phyloP scores from a whole-genome alignment of 53 echinoderm and acorn worm species.

The Luidia sarsii region DNA sequence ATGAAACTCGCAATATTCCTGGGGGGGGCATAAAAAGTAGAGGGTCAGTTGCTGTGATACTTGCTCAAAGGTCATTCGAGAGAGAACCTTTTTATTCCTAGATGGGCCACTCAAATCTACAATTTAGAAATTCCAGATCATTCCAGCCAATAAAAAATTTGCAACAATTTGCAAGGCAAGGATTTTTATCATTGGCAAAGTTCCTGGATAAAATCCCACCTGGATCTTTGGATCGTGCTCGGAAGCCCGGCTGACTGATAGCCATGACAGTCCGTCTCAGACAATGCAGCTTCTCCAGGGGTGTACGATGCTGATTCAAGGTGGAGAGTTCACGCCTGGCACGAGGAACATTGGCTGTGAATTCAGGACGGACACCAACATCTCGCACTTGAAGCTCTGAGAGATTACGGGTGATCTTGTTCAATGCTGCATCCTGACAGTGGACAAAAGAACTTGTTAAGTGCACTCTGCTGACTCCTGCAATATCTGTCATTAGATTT shows the following conservation, averaged over 20 bases:
- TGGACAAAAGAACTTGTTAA: no score
- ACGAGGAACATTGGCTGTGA: conserved; percentile 90
- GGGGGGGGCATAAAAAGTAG: no score
- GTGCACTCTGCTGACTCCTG: no score
- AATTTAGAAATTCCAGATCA: no score
- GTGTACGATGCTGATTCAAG: conserved; percentile 83
- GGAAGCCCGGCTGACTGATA: conserved; percentile 87
- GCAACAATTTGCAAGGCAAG: neutral
- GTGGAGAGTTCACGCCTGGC: conserved; percentile 86
- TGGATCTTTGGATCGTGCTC: conserved; percentile 52
- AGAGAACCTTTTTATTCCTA: no score
- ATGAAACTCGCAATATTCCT: no score
- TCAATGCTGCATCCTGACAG: conserved; percentile 90
- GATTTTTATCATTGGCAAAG: neutral
- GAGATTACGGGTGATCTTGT: conserved; percentile 93
- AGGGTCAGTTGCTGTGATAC: no score
- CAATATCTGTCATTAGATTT: no score
- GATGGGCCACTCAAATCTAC: no score
- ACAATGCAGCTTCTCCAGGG: conserved; percentile 93
- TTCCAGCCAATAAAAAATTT: neutral
- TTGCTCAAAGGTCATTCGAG: no score
- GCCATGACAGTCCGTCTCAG: conserved; percentile 83
- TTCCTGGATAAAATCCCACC: conserved; percentile 14
- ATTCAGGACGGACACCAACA: conserved; percentile 81
- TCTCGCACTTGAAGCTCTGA: conserved; percentile 92